A percentile compares a stretch with the other conserved stretches of the same genome.
Evolutionary conservation across 2,797 vertebrate genomes (phyloP).

Genomic region (Pseudocheirus occidentalis): DNA sequence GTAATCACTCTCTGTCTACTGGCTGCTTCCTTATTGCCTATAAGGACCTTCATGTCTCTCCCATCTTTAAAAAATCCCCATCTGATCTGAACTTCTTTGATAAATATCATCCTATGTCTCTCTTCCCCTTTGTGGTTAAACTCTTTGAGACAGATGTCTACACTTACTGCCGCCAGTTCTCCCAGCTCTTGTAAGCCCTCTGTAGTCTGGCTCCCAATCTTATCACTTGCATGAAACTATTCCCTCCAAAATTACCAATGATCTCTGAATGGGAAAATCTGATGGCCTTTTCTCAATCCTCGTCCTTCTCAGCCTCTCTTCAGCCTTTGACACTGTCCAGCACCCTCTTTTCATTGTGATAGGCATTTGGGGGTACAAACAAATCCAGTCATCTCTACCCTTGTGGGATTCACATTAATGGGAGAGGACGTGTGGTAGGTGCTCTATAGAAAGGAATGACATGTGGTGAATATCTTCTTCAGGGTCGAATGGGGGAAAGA

Average conservation of each 20-base stretch:
- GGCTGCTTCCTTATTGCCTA: neutral
- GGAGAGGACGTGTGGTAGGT: no score
- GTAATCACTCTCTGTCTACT: neutral
- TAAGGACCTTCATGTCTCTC: neutral
- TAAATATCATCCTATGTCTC: neutral
- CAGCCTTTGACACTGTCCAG: no score
- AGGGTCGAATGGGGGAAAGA: no score
- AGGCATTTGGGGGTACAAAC: no score
- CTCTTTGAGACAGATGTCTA: no score
- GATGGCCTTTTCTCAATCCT: no score
- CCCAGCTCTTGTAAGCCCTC: neutral
- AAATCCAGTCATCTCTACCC: no score
- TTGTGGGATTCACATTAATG: no score
- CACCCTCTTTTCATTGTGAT: no score
- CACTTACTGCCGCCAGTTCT: neutral
- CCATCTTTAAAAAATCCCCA: neutral
- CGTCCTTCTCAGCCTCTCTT: no score
- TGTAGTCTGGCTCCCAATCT: neutral
- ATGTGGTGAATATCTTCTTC: no score
- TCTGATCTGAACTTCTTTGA: neutral
- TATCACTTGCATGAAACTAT: neutral
- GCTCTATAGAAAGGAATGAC: no score
- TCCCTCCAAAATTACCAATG: neutral
- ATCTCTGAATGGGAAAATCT: neutral
- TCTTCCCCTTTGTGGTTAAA: neutral